Base-by-base conservation (phyloP, 2,888 invertebrate species). In the Amblyteles armatorius region DNA sequence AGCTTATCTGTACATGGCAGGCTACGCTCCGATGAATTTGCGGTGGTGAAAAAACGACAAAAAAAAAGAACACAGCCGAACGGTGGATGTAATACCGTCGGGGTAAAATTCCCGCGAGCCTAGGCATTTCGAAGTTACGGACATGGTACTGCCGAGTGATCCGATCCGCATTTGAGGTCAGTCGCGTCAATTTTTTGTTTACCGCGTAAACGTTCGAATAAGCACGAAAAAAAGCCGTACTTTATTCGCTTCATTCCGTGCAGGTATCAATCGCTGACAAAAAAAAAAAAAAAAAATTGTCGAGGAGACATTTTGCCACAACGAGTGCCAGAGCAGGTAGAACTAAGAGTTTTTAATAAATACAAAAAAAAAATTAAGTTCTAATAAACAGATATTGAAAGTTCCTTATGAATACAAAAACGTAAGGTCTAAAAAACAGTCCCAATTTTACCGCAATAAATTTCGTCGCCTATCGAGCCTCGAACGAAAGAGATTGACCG, bases 1-100 rank as follows among this genome's bases (percentile, higher is more conserved):
- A 80, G 85, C 85, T 83, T 85, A 85, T 85, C 85, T 83, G 82
- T 68, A 69, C 68, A 77, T 73, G 82, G 82, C 82, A 78, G 73
- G 79, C 80, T 80, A 80, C 78, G 82, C 82, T 83, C 65, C 82
- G 82, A 83, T 83, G 82, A 83, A 80, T 85, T 77, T 77, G 68
- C 55, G 65, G 67, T 77, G 80, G 65, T 80, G 40, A 78, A 83
- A 80, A 83, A 68, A 16, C 5, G 69, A 72, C 26, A 79, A 9
- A 48, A 48, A 48, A 48, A 16, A 48, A 48, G 13, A n/a, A 6
- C 19, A 33, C 13, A 1, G 5, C 16, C 29, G 29, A 63, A 33
- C 29, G 73, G 48, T 82, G 85, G 80, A 78, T 78, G 67, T 83
- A 83, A 80, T 80, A 60, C 79, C 79, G 80, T 80, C 44, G 26